A percentile compares a stretch with the other conserved stretches of the same genome.
phyloP scores from a whole-genome alignment of 2,797 vertebrate genomes.

The Chaunax sp. region DNA sequence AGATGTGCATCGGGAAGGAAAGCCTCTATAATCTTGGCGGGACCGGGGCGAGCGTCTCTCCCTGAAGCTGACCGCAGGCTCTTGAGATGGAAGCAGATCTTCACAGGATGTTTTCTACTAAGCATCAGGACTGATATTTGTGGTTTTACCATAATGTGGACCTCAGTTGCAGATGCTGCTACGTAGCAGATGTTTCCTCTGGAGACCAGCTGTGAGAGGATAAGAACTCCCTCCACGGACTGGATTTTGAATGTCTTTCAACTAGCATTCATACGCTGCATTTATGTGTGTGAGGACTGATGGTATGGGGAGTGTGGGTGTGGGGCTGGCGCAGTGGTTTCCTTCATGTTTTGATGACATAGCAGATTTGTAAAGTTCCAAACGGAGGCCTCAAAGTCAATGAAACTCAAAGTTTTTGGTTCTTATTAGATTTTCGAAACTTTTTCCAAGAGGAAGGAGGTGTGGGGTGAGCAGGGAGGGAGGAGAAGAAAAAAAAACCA shows the following conservation, averaged over 20 bases:
- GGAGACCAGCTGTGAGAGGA: conserved; percentile 62
- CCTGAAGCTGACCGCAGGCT: conserved; percentile 49
- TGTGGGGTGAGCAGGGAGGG: conserved; percentile 17
- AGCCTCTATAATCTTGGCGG: conserved; percentile 28
- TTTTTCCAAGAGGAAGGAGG: conserved; percentile 55
- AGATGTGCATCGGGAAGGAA: conserved; percentile 46
- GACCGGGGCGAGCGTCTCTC: conserved; percentile 15
- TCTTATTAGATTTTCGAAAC: conserved; percentile 69
- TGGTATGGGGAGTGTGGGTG: conserved; percentile 23
- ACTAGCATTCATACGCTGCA: conserved; percentile 34
- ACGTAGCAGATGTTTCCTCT: conserved; percentile 70
- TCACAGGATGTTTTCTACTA: conserved; percentile 53
- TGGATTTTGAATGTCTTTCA: conserved; percentile 49
- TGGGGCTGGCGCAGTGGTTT: conserved; percentile 31
- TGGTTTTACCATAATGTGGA: conserved; percentile 58
- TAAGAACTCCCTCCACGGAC: conserved; percentile 40
- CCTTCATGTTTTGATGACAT: conserved; percentile 63
- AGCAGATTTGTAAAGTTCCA: conserved; percentile 60
- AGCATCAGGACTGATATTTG: conserved; percentile 47
- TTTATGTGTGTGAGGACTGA: conserved; percentile 30
- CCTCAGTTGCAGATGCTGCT: conserved; percentile 16
- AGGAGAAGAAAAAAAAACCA: conserved; percentile 10
- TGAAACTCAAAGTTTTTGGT: conserved; percentile 50
- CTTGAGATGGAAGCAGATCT: conserved; percentile 27
- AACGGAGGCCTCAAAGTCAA: conserved; percentile 63